These are phyloP conservation scores for Catharus fuscescens DNA, from an alignment of 2,113 vertebrate species.

Conservation along the genomic window DNA sequence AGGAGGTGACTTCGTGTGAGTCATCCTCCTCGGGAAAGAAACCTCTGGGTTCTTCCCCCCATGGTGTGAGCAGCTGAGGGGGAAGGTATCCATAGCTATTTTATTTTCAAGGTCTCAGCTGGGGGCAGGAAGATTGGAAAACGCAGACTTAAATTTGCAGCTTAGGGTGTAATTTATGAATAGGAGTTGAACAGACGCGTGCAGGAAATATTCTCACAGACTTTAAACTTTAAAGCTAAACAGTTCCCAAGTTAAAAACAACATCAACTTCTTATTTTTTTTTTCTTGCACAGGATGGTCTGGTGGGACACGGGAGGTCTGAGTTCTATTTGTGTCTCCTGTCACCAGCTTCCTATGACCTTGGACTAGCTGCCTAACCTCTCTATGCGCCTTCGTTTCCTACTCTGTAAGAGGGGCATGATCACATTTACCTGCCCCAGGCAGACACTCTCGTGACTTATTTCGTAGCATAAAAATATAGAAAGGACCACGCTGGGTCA, in stretches of 20 bases:
- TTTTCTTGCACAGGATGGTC: conserved; percentile 48
- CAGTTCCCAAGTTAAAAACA: conserved; percentile 47
- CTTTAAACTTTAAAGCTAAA: conserved; percentile 54
- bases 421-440: neutral
- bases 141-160: conserved; percentile 10
- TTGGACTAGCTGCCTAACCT: neutral
- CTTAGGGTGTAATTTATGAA: neutral
- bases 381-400: conserved; percentile 1
- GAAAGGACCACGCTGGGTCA: neutral
- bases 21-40: conserved; percentile 37
- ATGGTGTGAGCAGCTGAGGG: conserved; percentile 4
- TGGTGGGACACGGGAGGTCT: conserved; percentile 44
- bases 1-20: conserved; percentile 31
- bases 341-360: conserved; percentile 60
- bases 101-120: conserved; percentile 34
- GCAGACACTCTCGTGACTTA: neutral
- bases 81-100: neutral
- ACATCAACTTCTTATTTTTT: neutral
- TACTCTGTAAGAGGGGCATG: neutral
- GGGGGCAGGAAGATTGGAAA: conserved; percentile 40
- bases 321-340: conserved; percentile 37
- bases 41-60: neutral
- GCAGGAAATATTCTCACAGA: conserved; percentile 52
- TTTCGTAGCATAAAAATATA: neutral
- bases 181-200: neutral